phyloP scores from a whole-genome alignment of 1,140 invertebrate species.

The Rhopalosiphum padi region DNA sequence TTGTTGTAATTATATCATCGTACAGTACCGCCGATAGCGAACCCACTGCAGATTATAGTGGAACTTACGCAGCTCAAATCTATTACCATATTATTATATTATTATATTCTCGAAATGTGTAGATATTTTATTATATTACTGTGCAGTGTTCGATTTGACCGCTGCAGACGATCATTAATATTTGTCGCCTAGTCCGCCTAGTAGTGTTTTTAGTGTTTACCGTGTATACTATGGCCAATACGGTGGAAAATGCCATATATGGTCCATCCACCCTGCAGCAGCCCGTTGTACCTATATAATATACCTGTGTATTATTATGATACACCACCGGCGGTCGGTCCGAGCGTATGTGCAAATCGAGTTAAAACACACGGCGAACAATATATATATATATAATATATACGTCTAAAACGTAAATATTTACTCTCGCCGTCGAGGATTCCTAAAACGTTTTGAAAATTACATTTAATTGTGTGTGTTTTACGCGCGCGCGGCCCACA shows the following conservation, averaged over 20 bases:
- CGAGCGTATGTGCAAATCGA: background rate
- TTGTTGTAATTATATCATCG: too few species aligned
- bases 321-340: background rate
- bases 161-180: too few species aligned
- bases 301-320: background rate
- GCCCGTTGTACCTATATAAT: background rate
- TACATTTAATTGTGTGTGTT: conserved; percentile 13
- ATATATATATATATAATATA: too few species aligned
- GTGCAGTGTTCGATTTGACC: background rate
- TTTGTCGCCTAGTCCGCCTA: too few species aligned
- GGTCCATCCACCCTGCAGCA: background rate
- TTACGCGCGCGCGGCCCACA: background rate
- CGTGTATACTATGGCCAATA: background rate
- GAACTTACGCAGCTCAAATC: too few species aligned
- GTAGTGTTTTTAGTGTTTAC: too few species aligned
- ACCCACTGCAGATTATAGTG: too few species aligned
- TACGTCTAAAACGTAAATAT: conserved; percentile 22
- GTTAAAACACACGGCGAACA: background rate
- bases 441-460: conserved; percentile 2
- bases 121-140: background rate
- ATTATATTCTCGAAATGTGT: background rate
- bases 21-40: too few species aligned
- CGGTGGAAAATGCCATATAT: background rate
- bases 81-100: background rate
- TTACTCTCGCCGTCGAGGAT: background rate